Evolutionary conservation across 1,140 invertebrate species (phyloP).

Genomic region (Ericerus pela): DNA sequence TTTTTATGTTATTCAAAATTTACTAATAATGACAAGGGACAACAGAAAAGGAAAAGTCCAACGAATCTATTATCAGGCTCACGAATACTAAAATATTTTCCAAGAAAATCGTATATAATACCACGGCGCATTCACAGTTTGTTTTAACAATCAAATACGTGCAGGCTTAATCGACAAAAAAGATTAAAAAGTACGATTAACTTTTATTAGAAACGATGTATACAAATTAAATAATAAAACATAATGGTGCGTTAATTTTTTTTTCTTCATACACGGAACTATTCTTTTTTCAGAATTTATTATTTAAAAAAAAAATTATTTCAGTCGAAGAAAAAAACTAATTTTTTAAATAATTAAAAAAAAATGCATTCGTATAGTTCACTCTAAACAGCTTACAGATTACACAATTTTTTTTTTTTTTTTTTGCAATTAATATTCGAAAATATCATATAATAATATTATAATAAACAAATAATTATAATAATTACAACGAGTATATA

Average conservation of each 20-base stretch:
- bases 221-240: constrained; percentile 6
- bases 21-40: too few relatives aligned
- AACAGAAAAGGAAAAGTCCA: too few relatives aligned
- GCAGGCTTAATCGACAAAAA: background rate
- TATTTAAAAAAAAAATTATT: constrained; percentile 1
- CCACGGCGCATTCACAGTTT: too few relatives aligned
- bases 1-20: too few relatives aligned
- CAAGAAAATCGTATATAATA: too few relatives aligned
- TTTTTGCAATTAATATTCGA: constrained; percentile 6
- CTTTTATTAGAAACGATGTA: constrained; percentile 10
- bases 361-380: constrained; percentile 3
- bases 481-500: background rate
- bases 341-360: constrained; percentile 8
- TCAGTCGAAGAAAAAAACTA: constrained; percentile 4
- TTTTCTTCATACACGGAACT: background rate
- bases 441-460: constrained; percentile 7
- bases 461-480: too few relatives aligned
- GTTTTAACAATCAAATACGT: too few relatives aligned
- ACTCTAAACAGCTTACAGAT: constrained; percentile 1
- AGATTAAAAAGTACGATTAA: background rate
- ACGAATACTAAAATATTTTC: too few relatives aligned
- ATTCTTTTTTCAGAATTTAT: background rate
- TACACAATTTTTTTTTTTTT: too few relatives aligned
- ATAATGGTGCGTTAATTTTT: constrained; percentile 10
- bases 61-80: too few relatives aligned